Conservation (phyloP, 2,797 vertebrate species). For the Eulemur mongoz region DNA sequence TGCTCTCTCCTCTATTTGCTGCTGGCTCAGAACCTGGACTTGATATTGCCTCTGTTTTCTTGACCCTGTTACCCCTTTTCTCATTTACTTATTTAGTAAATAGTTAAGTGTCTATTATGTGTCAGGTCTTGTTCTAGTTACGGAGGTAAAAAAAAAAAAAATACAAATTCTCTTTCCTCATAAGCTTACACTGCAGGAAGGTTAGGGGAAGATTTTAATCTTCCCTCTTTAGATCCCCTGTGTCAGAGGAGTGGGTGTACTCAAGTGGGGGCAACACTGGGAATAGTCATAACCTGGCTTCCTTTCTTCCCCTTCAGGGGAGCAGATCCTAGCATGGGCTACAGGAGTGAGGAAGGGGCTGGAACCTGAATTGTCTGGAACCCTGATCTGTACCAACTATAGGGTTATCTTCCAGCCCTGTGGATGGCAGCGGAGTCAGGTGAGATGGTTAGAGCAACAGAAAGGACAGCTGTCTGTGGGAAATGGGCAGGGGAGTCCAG, state of each 20-base stretch:
- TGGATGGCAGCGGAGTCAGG: slow-evolving; percentile 85
- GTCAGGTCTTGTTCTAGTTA: not conserved
- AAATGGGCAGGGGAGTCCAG: not conserved
- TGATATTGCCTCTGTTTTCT: not conserved
- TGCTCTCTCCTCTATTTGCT: not conserved
- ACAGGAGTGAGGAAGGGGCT: slow-evolving; percentile 90
- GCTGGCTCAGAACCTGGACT: not conserved
- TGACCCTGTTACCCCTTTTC: not conserved
- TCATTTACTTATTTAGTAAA: slow-evolving; percentile 27
- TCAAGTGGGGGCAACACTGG: not conserved
- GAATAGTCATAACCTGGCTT: not conserved
- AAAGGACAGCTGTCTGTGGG: not conserved
- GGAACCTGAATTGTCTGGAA: slow-evolving; percentile 90
- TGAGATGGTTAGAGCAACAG: slow-evolving; percentile 36
- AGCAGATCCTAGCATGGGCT: slow-evolving; percentile 92
- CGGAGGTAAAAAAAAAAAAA: not conserved
- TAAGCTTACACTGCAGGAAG: not conserved
- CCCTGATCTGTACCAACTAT: slow-evolving; percentile 93
- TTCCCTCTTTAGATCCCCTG: not conserved
- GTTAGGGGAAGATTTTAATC: not conserved
- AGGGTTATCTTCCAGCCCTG: slow-evolving; percentile 90
- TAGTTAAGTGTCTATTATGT: not conserved
- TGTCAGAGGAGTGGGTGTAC: not conserved
- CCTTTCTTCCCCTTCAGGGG: slow-evolving; percentile 84
- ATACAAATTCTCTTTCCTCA: not conserved